Base-by-base conservation (phyloP, 2,113 vertebrate species). In the Gavia stellata region DNA sequence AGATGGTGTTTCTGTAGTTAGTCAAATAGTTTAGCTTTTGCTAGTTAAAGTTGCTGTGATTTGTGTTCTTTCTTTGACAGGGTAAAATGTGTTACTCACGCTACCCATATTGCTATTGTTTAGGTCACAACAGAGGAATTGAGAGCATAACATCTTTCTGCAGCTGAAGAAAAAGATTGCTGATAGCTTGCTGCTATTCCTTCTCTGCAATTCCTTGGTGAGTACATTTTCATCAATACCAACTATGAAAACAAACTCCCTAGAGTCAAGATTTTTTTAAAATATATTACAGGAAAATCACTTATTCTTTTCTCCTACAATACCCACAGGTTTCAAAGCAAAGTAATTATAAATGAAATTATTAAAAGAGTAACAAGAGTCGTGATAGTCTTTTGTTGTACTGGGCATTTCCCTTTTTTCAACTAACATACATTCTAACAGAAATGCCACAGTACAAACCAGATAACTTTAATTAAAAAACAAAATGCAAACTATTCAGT, bases 351-450 rank as follows among this genome's bases (percentile, higher is more conserved):
- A 94, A 95, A 83, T 74, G 90, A 62, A 80, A 91, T 81, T 75
- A 74, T 70, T 73, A 88, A 65, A 86, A 83, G 86, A 93, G 81
- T 61, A 95, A 71, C 45, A 96, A 84, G 81, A 80, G n/a, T 70
- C 88, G 67, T 81, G 91, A 92, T 86, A 95, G 78, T 91, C 86
- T 88, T 92, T 63, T 50, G 78, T 20, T 70, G 91, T 95, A 95
- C 95, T 90, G 95, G 84, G 94, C 68, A 96, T 87, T 91, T 95
- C 84, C 42, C 88, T 82, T 89, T 96, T 96, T 89, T 13, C n/a
- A 81, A 86, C 33, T 77, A 79, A 49, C 62, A 74, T 96, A 97
- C 87, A 95, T 96, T 96, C 96, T 88, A 86, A 78, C 71, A 94
- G 95, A 96, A 96, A 97, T 88, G 89, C 91, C 95, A 87, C 90